Base-by-base conservation (phyloP, 1,140 invertebrate species). In the Drepana arcuata region DNA sequence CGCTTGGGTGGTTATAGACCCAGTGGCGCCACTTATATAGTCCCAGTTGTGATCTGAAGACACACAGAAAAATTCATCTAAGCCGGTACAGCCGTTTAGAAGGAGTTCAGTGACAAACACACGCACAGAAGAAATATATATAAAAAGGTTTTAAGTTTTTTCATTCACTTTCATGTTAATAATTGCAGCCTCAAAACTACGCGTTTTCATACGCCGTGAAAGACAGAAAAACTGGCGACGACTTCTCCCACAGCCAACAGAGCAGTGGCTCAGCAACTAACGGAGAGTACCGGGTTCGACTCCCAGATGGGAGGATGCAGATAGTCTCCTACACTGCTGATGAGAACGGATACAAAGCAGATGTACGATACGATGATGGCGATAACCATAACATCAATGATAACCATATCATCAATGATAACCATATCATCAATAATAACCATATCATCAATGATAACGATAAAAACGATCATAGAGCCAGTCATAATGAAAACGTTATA, bases 271-370 rank as follows among this genome's bases (percentile, higher is more conserved):
- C 75, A 11, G 83, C 78, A 0, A 84, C 83, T 2, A 83, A 83
- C 34, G 92, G 92, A 12, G 89, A 92, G 58, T 93, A 93, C 75
- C 80, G 88, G 39, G 91, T 93, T 14, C 86, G 88, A 45, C 82
- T 93, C 39, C 91, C 92, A 0, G 91, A 93, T 61, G 91, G 91
- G 9, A 83, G 92, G 21, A 88, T 87, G n/a, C 88, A 89, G 56
- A 86, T 88, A 7, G 85, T 86, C 0, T 85, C 83, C 1, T 87
- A 87, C 51, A 86, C 84, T 5, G 86, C 86, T 2, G 86, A 87
- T 29, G 83, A 86, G 48, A 80, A 74, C 18, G 86, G 86, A 1
- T 87, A 87, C 46, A 84, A 84, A 40, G 85, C 86, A 1, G 79
- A 87, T 23, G 85, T 87, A 0, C 67, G 82, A 59, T 87, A 86